Evolutionary conservation across 37 sponge, comb jelly and placozoan genomes (phyloP), one percentile per base, ranked within the genome.

Genomic region (Ephydatia muelleri): DNA sequence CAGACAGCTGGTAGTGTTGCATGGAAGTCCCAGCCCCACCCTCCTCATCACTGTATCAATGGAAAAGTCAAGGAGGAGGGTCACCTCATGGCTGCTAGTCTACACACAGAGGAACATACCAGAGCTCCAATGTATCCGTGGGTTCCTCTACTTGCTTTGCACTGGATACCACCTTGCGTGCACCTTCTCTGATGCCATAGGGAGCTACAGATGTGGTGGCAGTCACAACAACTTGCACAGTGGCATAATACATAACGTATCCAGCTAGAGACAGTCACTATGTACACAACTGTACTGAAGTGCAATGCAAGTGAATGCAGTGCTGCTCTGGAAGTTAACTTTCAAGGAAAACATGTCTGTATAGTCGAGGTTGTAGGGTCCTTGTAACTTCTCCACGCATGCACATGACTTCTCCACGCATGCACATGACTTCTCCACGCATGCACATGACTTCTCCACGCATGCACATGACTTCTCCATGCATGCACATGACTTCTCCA

Each of bases 171-270:
- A 93, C 35, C 34, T 92, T 95, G 57, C 93, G 76, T 12, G 83
- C 73, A 11, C 95, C 97, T 71, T 97, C 97, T 74, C 97, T 88
- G 72, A 97, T 73, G 26, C 97, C 97, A 82, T 97, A 97, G 1
- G 97, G 97, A 85, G 97, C 96, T 95, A 75, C 33, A 64, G n/a
- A 65, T 25, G 64, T 29, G 37, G 30, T 21, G 31, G 43, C 25
- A 37, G 26, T 11, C 25, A 37, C 40, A 33, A 85, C 6, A 43
- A 8, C 8, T 30, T 29, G 5, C 38, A 69, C 70, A 30, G 71
- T 43, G 26, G 30, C 16, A 68, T 14, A 28, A 75, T 29, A 14
- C 73, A 72, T 28, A 23, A 72, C 73, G 13, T 72, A 28, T 23
- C 30, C 66, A 65, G 66, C 19, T n/a, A n/a, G n/a, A n/a, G 47